Base-by-base conservation (phyloP, 1,140 invertebrate species). In the Conus betulinus region DNA sequence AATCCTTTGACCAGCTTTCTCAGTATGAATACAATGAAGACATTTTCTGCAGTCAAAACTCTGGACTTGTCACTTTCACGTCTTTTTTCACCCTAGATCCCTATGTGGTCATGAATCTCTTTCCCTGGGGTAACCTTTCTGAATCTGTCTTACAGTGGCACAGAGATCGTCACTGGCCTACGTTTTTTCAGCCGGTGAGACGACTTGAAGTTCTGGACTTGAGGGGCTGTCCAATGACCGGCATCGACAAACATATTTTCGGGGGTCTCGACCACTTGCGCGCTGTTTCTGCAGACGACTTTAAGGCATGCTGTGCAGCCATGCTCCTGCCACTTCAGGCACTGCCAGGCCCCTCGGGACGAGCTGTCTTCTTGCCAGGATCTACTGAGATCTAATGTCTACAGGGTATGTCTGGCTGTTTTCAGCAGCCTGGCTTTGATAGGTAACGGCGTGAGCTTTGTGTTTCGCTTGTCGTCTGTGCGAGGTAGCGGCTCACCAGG, bases 251-350 rank as follows among this genome's bases (percentile, higher is more conserved):
- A 63, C 67, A 88, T 27, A 88, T 91, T 13, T 91, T 92, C 53
- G 63, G 89, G 13, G 87, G 74, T 13, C 60, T 88, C 25, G 52
- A 39, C 6, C 88, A 84, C 23, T 87, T 92, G 79, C 51, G 82
- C 17, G 52, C 79, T 1, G 20, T 92, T 17, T 39, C 82, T 17
- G 87, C 90, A 1, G 89, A 91, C 25, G 85, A 85, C 8, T 91
- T 76, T 63, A 86, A 67, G 25, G 51, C 91, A 20, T 92, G 91
- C 86, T 92, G 91, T 87, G 53, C 78, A 17, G 83, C 82, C 11
- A 67, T 87, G 25, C 71, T 63, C 3, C 84, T 83, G 11, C 60
- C 60, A 20, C n/a, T 71, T 84, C 15, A 84, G 90, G 52, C 88
- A 90, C 17, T 92, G 91, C 83, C 63, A 79, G 15, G 88, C 90